Evolutionary conservation across 2,888 invertebrate species (phyloP), one percentile per base, ranked within the genome.

Genomic region (Pterostichus madidus): DNA sequence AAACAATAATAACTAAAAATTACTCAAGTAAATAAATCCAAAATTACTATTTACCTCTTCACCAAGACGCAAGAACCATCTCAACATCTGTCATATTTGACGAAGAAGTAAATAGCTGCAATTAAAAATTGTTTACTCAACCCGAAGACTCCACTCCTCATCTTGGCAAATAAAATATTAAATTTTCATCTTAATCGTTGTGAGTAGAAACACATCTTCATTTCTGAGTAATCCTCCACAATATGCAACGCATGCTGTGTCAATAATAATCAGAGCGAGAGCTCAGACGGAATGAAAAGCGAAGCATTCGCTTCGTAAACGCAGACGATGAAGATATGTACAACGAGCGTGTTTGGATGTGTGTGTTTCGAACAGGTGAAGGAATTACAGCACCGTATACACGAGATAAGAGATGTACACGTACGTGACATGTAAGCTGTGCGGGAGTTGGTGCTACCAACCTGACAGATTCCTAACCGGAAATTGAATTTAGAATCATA

Each of bases 71-170:
- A 59, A 59, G 24, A 39, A 39, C 2, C 39, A 39, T 39, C 59
- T n/a, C 6, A 39, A 6, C 39, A 39, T 39, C 59, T n/a, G 13
- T 64, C n/a, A 32, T 64, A 64, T 64, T 64, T 35, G 32, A 31
- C n/a, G 39, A 39, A 39, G 5, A 39, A 35, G n/a, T 31, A 59
- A 64, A n/a, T 32, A 13, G 11, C 32, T 4, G 64, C 64, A 32
- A 64, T 64, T 64, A 64, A 64, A 64, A 64, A 64, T 64, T 64
- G 64, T 64, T 64, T 64, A 64, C 64, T 35, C 64, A 6, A 39
- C 39, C 39, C 8, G 5, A 24, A 1, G 3, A 39, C 17, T 11
- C 24, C 5, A 17, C 11, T 31, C 31, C 5, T 59, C 24, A 59
- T 64, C n/a, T 64, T 35, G 13, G 13, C 64, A 64, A 64, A 64